Conservation (phyloP, 37 sponge, comb jelly and placozoan species). For the Dysidea cf. avara region DNA sequence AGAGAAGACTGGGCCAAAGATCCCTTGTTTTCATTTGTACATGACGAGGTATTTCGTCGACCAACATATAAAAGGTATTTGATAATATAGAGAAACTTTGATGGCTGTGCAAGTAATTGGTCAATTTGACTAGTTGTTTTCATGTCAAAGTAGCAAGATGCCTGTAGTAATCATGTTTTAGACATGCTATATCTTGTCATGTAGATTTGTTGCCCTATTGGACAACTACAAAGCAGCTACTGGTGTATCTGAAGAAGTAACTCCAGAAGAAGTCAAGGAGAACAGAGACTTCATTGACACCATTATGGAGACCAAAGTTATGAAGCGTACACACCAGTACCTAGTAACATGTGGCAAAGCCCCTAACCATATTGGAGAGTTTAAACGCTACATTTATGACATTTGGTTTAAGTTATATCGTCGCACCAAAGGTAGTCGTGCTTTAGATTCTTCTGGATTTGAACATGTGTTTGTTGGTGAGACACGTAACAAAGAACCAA, state of each 20-base stretch:
- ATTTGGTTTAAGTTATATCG: slow-evolving; percentile 89
- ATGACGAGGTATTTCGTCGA: slow-evolving; percentile 50
- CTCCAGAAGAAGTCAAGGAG: slow-evolving; percentile 75
- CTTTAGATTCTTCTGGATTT: slow-evolving; percentile 88
- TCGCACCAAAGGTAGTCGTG: slow-evolving; percentile 49
- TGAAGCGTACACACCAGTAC: slow-evolving; percentile 63
- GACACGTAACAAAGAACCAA: slow-evolving; percentile 58
- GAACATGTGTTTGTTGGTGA: slow-evolving; percentile 98
- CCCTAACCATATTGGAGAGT: slow-evolving; percentile 36
- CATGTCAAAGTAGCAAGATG: no score
- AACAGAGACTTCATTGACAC: slow-evolving; percentile 80
- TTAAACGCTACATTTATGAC: slow-evolving; percentile 84
- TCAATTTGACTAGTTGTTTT: no score
- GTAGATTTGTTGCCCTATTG: slow-evolving; percentile 81
- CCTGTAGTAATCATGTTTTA: no score
- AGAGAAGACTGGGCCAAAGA: slow-evolving; percentile 64
- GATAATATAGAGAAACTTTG: no score
- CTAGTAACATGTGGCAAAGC: slow-evolving; percentile 68
- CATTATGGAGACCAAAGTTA: slow-evolving; percentile 66
- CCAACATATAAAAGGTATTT: slow-evolving; percentile 77
- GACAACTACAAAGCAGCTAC: slow-evolving; percentile 89
- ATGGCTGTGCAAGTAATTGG: no score
- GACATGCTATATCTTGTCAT: no score
- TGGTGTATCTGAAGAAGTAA: slow-evolving; percentile 70
- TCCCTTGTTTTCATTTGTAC: slow-evolving; percentile 74